Evolutionary conservation across 2,113 vertebrate genomes (phyloP).

Genomic region (Euleptes europaea): DNA sequence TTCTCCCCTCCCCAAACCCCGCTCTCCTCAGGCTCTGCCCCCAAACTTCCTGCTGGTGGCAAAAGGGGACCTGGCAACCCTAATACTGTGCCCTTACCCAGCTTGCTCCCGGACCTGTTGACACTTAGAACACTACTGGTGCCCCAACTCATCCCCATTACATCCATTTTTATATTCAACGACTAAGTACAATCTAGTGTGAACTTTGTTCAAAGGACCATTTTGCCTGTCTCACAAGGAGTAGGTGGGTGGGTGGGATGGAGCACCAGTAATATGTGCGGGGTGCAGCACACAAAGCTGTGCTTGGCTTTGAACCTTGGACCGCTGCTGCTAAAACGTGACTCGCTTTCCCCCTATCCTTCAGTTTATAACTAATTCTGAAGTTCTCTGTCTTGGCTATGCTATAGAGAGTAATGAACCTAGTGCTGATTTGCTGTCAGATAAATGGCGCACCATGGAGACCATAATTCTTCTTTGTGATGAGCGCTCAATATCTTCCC

Average conservation of each 20-base stretch:
- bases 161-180: neutral
- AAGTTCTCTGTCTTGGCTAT: slow-evolving; percentile 41
- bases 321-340: neutral
- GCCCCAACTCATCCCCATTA: neutral
- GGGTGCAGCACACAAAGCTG: neutral
- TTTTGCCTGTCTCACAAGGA: neutral
- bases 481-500: slow-evolving; percentile 64
- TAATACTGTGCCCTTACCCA: no score
- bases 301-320: neutral
- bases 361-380: slow-evolving; percentile 37
- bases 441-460: slow-evolving; percentile 66
- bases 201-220: neutral
- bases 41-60: no score
- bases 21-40: no score
- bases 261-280: no score
- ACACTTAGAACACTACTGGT: neutral
- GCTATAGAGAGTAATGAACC: slow-evolving; percentile 62
- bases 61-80: no score
- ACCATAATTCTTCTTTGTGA: slow-evolving; percentile 69
- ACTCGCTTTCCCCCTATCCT: slow-evolving; percentile 20
- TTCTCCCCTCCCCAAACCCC: no score
- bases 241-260: no score
- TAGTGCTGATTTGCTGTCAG: slow-evolving; percentile 61
- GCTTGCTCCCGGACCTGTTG: neutral
- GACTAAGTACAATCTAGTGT: neutral